Evolutionary conservation across 92 coral and sea anemone genomes (phyloP).

Genomic region (Bergia puertoricense): DNA sequence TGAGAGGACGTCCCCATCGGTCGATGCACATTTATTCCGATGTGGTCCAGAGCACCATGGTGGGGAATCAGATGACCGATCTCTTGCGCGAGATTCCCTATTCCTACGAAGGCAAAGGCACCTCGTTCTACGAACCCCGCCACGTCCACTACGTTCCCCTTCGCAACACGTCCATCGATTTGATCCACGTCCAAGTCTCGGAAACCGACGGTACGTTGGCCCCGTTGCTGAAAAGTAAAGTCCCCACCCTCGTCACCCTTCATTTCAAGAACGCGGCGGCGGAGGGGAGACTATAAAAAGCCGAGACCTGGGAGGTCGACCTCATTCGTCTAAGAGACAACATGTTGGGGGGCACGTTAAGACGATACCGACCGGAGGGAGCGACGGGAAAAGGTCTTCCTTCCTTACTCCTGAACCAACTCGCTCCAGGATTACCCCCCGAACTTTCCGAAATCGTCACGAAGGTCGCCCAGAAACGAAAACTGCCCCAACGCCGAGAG

Average conservation of each 20-base stretch:
- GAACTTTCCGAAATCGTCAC: too few species aligned
- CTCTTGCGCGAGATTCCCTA: neutral
- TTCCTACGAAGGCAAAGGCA: neutral
- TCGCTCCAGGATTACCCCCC: too few species aligned
- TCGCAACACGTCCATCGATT: conserved; percentile 1
- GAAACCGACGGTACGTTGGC: conserved; percentile 2
- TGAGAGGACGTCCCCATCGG: conserved; percentile 1
- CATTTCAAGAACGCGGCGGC: neutral
- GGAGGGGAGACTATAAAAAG: conserved; percentile 11
- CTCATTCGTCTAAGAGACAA: neutral
- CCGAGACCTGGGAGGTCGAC: neutral
- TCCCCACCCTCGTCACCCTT: conserved; percentile 2
- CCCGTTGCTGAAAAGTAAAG: conserved; percentile 1
- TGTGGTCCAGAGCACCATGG: too few species aligned
- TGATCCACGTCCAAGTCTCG: neutral
- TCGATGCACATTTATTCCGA: too few species aligned
- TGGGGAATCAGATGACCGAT: too few species aligned
- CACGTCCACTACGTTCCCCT: neutral
- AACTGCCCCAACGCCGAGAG: neutral
- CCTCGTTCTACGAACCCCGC: neutral
- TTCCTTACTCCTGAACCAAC: too few species aligned
- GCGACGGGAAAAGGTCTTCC: neutral
- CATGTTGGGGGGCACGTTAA: conserved; percentile 12
- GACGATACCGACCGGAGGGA: conserved; percentile 6
- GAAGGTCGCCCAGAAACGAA: neutral